Evolutionary conservation across 2,888 invertebrate genomes (phyloP).

Genomic region (Pristionchus exspectatus): DNA sequence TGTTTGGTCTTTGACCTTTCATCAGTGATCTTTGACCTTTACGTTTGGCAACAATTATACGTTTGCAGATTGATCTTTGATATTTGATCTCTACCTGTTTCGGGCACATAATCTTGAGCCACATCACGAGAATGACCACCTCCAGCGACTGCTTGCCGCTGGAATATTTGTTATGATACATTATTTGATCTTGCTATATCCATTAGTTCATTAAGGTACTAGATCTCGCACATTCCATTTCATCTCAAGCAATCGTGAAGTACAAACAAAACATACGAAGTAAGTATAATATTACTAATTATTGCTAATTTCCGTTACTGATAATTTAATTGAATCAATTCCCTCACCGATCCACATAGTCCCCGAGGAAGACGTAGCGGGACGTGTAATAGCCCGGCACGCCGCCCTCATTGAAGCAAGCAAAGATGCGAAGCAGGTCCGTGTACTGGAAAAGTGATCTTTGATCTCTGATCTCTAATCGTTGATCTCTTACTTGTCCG

Average conservation of each 20-base stretch:
- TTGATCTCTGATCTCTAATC: background rate
- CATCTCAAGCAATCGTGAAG: too few species aligned
- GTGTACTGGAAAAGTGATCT: constrained; percentile 56
- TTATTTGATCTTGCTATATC: too few species aligned
- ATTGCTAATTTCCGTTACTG: too few species aligned
- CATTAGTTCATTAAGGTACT: too few species aligned
- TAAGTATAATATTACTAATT: too few species aligned
- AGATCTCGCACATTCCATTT: too few species aligned
- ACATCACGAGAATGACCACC: background rate
- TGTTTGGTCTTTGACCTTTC: background rate
- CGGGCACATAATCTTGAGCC: constrained; percentile 8
- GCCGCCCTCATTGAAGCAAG: constrained; percentile 46
- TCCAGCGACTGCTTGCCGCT: constrained; percentile 12
- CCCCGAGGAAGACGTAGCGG: constrained; percentile 61
- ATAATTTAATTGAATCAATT: background rate
- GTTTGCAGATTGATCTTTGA: background rate
- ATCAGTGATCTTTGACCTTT: too few species aligned
- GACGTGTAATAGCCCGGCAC: constrained; percentile 24
- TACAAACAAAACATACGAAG: too few species aligned
- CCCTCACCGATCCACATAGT: constrained; percentile 3
- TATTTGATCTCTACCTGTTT: background rate
- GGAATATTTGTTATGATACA: background rate
- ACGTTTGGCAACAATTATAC: too few species aligned
- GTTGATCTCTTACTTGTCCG: constrained; percentile 58
- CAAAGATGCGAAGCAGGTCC: constrained; percentile 60